These are phyloP conservation scores for Typhlichthys subterraneus DNA, from an alignment of 2,797 vertebrate genomes.

Conservation along the genomic window DNA sequence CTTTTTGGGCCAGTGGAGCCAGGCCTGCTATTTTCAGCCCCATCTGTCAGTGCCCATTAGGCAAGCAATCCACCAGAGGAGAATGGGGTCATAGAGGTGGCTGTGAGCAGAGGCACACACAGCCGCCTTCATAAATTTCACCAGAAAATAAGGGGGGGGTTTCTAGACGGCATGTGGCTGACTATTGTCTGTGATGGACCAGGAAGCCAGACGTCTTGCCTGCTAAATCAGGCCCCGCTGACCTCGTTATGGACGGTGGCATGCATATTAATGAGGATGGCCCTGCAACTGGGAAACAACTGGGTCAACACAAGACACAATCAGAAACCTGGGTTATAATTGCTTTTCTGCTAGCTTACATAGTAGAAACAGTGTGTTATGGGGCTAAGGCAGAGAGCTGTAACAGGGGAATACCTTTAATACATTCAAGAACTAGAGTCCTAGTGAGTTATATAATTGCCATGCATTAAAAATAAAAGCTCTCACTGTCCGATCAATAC, in stretches of 20 bases:
- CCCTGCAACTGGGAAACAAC: constrained; percentile 72
- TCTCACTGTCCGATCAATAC: no score
- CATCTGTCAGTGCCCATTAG: constrained; percentile 81
- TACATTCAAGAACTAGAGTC: no score
- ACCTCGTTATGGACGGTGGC: constrained; percentile 75
- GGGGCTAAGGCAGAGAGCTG: neutral
- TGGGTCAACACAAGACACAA: constrained; percentile 53
- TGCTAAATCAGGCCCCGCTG: constrained; percentile 71
- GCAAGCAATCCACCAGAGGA: constrained; percentile 81
- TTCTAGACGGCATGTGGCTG: constrained; percentile 74
- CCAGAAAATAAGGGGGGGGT: constrained; percentile 77
- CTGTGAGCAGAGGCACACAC: constrained; percentile 68
- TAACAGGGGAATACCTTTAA: no score
- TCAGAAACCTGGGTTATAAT: constrained; percentile 20
- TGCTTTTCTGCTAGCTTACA: constrained; percentile 7
- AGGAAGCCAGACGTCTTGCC: constrained; percentile 72
- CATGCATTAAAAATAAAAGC: no score
- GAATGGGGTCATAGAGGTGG: constrained; percentile 80
- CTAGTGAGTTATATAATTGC: no score
- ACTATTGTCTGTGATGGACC: constrained; percentile 76
- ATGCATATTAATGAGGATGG: constrained; percentile 72
- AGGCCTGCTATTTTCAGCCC: constrained; percentile 75
- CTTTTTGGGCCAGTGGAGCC: constrained; percentile 67
- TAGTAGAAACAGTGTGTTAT: neutral
- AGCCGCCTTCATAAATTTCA: constrained; percentile 75